Evolutionary conservation across 2,888 invertebrate genomes (phyloP).

Genomic region (Drosophila helvetica): DNA sequence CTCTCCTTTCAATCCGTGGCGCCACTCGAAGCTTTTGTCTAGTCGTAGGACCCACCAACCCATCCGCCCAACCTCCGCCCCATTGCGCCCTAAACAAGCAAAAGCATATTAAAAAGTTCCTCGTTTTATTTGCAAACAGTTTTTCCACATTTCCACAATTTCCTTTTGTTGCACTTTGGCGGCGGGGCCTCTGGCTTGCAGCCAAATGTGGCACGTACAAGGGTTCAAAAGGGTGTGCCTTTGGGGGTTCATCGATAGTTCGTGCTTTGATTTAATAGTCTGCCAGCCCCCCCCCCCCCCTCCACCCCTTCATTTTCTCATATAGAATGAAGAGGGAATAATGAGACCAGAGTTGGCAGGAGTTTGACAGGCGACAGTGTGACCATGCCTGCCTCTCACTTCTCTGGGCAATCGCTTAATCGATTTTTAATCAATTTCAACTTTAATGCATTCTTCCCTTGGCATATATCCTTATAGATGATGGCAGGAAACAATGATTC

Average conservation of each 20-base stretch:
- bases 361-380: neutral
- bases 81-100: conserved; percentile 25
- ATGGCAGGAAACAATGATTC: too few species aligned
- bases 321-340: neutral
- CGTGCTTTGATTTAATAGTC: conserved; percentile 78
- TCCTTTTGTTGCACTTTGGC: conserved; percentile 43
- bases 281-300: conserved; percentile 25
- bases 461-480: too few species aligned
- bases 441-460: too few species aligned
- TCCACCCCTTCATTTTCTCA: neutral
- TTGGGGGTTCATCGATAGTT: conserved; percentile 69
- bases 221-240: conserved; percentile 13
- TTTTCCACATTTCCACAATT: conserved; percentile 45
- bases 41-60: conserved; percentile 22
- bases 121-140: conserved; percentile 55
- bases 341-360: neutral
- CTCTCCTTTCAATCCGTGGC: conserved; percentile 44
- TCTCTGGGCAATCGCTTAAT: neutral
- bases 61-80: neutral
- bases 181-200: conserved; percentile 52
- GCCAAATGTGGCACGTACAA: conserved; percentile 63
- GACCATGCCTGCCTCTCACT: neutral
- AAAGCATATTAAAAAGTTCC: conserved; percentile 67
- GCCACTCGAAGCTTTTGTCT: conserved; percentile 68
- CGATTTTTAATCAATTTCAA: neutral